Conservation (phyloP, 2,797 vertebrate genomes). For the Ibycter americanus region DNA sequence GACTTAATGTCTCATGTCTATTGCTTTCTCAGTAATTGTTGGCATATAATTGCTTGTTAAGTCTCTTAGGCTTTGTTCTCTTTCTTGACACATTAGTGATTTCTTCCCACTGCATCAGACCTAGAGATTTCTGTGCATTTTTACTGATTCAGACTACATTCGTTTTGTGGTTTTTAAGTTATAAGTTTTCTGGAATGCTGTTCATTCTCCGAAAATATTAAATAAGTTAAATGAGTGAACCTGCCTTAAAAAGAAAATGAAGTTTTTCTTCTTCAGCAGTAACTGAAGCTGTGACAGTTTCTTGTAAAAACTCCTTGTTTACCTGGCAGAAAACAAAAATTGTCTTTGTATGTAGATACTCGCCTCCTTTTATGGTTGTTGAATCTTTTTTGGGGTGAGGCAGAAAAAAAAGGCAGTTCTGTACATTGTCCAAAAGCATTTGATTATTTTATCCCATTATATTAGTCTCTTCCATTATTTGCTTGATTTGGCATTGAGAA, state of each 20-base stretch:
- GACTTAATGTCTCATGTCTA: constrained; percentile 18
- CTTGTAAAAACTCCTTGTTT: not conserved
- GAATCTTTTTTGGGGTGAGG: not conserved
- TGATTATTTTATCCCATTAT: not conserved
- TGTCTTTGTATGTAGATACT: not conserved
- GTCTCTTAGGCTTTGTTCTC: constrained; percentile 27
- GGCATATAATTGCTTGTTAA: constrained; percentile 4
- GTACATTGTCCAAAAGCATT: not conserved
- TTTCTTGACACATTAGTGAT: constrained; percentile 20
- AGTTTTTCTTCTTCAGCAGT: not conserved
- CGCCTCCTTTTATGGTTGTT: not conserved
- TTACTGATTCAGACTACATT: constrained; percentile 24
- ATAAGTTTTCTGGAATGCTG: constrained; percentile 4
- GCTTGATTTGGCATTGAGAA: not conserved
- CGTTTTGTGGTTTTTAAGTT: constrained; percentile 27
- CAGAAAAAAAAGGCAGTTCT: not conserved
- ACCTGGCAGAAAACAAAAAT: not conserved
- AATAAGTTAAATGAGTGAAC: constrained; percentile 3
- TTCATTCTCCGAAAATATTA: not conserved
- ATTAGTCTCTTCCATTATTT: not conserved
- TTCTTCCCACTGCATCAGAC: not conserved
- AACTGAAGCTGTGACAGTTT: not conserved
- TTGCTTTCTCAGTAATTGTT: constrained; percentile 2
- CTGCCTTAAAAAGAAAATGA: not conserved
- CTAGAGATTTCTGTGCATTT: constrained; percentile 49